phyloP scores from a whole-genome alignment of 2,797 vertebrate genomes.

The Poeciliopsis infans region DNA sequence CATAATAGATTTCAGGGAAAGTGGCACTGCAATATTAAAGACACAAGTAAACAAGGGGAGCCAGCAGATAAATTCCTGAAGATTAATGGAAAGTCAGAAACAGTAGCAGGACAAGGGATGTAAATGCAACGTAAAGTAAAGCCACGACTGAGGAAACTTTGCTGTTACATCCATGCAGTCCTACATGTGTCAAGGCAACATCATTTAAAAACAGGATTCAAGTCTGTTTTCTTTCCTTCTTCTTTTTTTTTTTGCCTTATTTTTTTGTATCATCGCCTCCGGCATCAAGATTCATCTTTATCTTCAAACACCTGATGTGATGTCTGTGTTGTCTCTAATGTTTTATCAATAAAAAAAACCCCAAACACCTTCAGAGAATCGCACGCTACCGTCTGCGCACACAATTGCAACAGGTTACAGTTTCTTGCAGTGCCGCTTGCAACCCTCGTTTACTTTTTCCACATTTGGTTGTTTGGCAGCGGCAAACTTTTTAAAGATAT shows the following conservation, averaged over 20 bases:
- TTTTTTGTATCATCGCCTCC: constrained; percentile 61
- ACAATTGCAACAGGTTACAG: constrained; percentile 19
- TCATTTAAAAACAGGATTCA: constrained; percentile 61
- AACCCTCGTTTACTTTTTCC: not conserved
- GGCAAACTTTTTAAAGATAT: not conserved
- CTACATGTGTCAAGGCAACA: constrained; percentile 59
- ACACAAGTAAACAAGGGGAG: constrained; percentile 48
- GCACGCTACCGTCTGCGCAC: constrained; percentile 38
- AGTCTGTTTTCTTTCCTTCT: constrained; percentile 33
- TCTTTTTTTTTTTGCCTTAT: constrained; percentile 32
- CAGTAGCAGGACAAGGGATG: constrained; percentile 51
- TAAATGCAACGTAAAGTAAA: constrained; percentile 20
- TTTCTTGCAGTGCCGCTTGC: not conserved
- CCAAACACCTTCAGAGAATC: constrained; percentile 29
- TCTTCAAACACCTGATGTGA: constrained; percentile 58
- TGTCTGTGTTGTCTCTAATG: constrained; percentile 53
- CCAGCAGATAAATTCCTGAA: constrained; percentile 56
- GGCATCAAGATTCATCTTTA: constrained; percentile 66
- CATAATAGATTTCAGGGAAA: constrained; percentile 47
- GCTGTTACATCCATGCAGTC: constrained; percentile 48
- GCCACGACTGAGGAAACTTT: constrained; percentile 41
- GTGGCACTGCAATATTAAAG: constrained; percentile 40
- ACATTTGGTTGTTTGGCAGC: not conserved
- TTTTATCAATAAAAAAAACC: constrained; percentile 27
- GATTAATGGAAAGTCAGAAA: constrained; percentile 56